Conservation (phyloP, 2,113 vertebrate genomes). For the pig (Sus scrofa) region DNA sequence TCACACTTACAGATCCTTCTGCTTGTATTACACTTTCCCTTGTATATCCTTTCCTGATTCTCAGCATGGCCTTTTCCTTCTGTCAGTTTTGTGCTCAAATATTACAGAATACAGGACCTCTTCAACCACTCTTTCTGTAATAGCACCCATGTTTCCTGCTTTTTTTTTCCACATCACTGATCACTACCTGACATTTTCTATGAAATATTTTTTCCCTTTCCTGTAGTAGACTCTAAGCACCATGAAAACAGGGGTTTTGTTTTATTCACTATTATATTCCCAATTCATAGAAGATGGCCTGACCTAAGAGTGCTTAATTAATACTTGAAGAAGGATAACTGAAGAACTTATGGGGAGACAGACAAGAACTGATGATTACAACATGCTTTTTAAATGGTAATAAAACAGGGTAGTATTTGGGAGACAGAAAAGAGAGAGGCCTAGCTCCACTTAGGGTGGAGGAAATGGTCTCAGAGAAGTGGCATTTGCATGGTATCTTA, state of each 20-base stretch:
- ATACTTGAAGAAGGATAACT: neutral
- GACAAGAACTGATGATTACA: neutral
- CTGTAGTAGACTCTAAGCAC: neutral
- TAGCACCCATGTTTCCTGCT: neutral
- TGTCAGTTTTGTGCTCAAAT: neutral
- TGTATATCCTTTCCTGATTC: neutral
- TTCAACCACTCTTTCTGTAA: neutral
- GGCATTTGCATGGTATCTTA: neutral
- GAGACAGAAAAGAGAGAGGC: neutral
- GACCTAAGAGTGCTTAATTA: neutral
- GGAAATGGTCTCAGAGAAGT: neutral
- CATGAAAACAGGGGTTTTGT: neutral
- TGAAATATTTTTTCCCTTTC: neutral
- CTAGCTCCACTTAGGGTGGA: neutral
- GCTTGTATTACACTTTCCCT: neutral
- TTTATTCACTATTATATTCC: neutral
- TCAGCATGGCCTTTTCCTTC: neutral
- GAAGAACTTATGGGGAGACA: neutral
- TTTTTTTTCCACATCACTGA: neutral
- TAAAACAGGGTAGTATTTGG: neutral
- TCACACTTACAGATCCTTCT: neutral
- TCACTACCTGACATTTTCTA: neutral
- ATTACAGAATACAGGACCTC: neutral
- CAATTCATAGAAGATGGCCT: neutral
- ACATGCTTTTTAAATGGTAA: neutral